These are phyloP conservation scores for Nymphalis polychloros DNA, from an alignment of 2,888 invertebrate genomes.

Conservation along the genomic window DNA sequence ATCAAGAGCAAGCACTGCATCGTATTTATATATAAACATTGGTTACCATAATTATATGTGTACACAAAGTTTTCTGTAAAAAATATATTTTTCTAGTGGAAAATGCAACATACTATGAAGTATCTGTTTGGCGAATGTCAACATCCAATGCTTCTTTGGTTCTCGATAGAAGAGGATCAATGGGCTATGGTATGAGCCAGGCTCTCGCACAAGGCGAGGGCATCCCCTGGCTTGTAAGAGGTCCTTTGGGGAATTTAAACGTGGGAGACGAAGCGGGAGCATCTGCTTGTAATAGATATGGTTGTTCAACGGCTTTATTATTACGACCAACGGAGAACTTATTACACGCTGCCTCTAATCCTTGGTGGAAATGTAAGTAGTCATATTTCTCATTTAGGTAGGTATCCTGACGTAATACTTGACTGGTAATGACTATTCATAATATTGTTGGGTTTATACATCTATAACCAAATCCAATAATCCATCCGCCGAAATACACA, in stretches of 20 bases:
- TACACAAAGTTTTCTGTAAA: neutral
- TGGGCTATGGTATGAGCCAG: conserved; percentile 66
- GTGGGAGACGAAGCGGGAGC: conserved; percentile 72
- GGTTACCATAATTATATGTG: no score
- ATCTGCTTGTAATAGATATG: conserved; percentile 72
- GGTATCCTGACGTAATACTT: no score
- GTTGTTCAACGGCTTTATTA: conserved; percentile 65
- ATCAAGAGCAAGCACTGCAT: no score
- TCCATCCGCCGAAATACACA: no score
- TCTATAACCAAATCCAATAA: no score
- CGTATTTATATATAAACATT: no score
- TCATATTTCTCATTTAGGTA: neutral
- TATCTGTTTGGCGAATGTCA: conserved; percentile 73
- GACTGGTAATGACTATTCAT: no score
- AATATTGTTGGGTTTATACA: no score
- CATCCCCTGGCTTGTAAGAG: conserved; percentile 57
- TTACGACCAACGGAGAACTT: conserved; percentile 67
- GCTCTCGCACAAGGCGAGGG: conserved; percentile 59
- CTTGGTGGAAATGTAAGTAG: conserved; percentile 72
- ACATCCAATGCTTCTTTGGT: conserved; percentile 67
- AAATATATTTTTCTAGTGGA: conserved; percentile 55
- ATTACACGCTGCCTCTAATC: conserved; percentile 61
- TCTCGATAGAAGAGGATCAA: conserved; percentile 63
- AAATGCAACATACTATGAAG: conserved; percentile 76
- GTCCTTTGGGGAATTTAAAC: conserved; percentile 57